A percentile compares a stretch with the other conserved stretches of the same genome.
phyloP scores from a whole-genome alignment of 2,888 invertebrate genomes.

The Dyspetes luteomarginatus region DNA sequence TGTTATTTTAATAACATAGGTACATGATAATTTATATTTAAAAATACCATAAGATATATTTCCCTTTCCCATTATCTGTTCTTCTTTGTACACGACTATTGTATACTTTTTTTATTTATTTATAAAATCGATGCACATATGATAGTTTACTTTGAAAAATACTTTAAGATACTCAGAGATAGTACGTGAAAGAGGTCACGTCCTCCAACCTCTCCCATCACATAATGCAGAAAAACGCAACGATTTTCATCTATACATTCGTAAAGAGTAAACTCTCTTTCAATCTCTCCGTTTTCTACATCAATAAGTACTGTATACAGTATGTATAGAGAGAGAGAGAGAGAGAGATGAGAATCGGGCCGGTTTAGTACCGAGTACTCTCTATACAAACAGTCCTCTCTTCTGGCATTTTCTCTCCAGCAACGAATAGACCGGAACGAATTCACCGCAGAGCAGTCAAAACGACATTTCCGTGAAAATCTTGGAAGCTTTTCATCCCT shows the following conservation, averaged over 20 bases:
- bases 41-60: too few relatives aligned
- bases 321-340: neutral
- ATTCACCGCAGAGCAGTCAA: constrained; percentile 37
- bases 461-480: constrained; percentile 56
- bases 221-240: constrained; percentile 27
- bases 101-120: too few relatives aligned
- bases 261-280: constrained; percentile 10
- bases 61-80: too few relatives aligned
- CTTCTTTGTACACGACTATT: too few relatives aligned
- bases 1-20: too few relatives aligned
- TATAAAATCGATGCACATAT: too few relatives aligned
- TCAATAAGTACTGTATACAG: neutral
- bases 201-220: neutral
- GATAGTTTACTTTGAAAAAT: too few relatives aligned
- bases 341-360: too few relatives aligned
- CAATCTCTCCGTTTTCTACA: too few relatives aligned
- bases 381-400: neutral
- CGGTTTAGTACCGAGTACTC: constrained; percentile 1
- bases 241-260: constrained; percentile 42
- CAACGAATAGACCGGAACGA: neutral
- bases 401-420: constrained; percentile 27
- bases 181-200: neutral
- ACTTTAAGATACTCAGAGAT: too few relatives aligned
- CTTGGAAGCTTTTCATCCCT: constrained; percentile 35
- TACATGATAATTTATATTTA: too few relatives aligned